Evolutionary conservation across 2,113 vertebrate species (phyloP).

Genomic region (Sylvilagus bachmani): DNA sequence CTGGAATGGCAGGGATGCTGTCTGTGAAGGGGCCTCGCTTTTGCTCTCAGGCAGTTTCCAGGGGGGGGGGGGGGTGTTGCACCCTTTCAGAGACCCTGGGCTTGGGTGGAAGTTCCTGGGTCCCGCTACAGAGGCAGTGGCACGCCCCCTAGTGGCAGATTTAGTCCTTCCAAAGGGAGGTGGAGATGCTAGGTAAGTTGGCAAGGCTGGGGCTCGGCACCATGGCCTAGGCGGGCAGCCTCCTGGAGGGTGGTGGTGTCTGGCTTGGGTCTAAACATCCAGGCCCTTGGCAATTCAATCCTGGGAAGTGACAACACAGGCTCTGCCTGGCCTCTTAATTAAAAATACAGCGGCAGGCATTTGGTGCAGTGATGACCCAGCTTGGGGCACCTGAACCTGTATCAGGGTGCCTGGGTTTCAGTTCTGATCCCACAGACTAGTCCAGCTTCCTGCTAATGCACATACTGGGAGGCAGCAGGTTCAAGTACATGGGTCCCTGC

Average conservation of each 20-base stretch:
- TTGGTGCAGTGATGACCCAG: too few relatives aligned
- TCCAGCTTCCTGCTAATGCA: too few relatives aligned
- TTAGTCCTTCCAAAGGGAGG: not conserved
- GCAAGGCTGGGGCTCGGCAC: not conserved
- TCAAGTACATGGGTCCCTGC: too few relatives aligned
- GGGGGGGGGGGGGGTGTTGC: not conserved
- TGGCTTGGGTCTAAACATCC: not conserved
- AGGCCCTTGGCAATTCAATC: not conserved
- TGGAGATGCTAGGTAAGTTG: not conserved
- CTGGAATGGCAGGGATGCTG: not conserved
- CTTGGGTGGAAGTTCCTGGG: not conserved
- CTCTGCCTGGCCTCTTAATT: too few relatives aligned
- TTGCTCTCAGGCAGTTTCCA: not conserved
- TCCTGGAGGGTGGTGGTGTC: not conserved
- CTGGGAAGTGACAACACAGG: not conserved
- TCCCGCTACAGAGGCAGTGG: not conserved
- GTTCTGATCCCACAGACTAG: too few relatives aligned
- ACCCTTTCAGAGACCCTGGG: not conserved
- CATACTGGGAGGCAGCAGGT: too few relatives aligned
- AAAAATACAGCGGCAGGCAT: too few relatives aligned
- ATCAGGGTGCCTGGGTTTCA: too few relatives aligned
- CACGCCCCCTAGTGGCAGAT: slow-evolving; percentile 64
- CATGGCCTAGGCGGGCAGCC: not conserved
- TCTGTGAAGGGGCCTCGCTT: not conserved
- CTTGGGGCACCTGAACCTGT: too few relatives aligned